Percentiles rank a stretch among this genome's conserved stretches.
Conservation (phyloP, 2,797 vertebrate genomes). For the Hypotaenidia okinawae region DNA sequence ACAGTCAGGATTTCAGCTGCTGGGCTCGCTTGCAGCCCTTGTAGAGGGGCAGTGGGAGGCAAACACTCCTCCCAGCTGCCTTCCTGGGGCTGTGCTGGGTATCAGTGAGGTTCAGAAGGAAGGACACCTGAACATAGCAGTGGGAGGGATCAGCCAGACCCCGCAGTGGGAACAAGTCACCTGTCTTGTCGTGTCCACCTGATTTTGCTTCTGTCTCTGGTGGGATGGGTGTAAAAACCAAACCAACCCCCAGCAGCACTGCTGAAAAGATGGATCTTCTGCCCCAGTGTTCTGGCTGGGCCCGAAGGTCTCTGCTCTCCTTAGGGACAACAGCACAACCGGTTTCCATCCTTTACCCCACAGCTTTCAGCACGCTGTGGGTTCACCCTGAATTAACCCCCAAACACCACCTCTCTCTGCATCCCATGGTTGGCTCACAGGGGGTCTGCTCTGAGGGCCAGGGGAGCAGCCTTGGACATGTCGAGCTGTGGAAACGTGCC, state of each 20-base stretch:
- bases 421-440: background rate
- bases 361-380: accelerated
- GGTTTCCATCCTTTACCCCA: background rate
- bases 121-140: accelerated
- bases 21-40: background rate
- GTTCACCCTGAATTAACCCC: too few relatives aligned
- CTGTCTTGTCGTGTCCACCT: background rate
- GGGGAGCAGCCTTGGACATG: accelerated
- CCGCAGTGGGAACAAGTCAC: background rate
- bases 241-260: background rate
- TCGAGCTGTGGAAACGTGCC: accelerated
- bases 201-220: background rate
- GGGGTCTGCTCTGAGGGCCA: background rate
- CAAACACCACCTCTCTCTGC: background rate
- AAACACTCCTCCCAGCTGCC: accelerated
- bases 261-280: background rate
- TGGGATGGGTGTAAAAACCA: background rate
- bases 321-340: accelerated
- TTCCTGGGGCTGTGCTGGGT: accelerated
- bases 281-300: background rate
- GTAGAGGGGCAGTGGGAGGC: background rate
- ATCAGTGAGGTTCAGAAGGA: accelerated
- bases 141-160: background rate
- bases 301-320: background rate
- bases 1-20: background rate